Evolutionary conservation across 2,113 vertebrate genomes (phyloP), one percentile per base, ranked within the genome.

Genomic region (Hassar affinis): DNA sequence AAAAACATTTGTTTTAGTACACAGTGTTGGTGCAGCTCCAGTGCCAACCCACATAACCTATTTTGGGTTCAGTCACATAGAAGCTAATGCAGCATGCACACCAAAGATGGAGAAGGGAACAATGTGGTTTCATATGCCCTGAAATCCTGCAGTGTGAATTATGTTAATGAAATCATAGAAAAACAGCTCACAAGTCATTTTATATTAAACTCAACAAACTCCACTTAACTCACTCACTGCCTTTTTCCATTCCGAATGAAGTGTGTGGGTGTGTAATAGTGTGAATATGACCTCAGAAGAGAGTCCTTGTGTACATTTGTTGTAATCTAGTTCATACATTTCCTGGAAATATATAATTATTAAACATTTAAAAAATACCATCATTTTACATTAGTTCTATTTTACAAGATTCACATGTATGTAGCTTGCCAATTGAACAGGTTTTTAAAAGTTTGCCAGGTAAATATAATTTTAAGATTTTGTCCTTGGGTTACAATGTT

Each of bases 1-100:
- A 84, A 54, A 90, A 90, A 86, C 35, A 78, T 74, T 69, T 84
- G 81, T 81, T 86, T 88, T 86, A 51, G 69, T 56, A 76, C 71
- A 81, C 25, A 49, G 30, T 62, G 61, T 20, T 62, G 33, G n/a
- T 49, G 72, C n/a, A 83, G 45, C 51, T 83, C 62, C 52, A 81
- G 52, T 42, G 35, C 17, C 56, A 61, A 61, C 42, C 51, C 56
- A 47, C 49, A 42, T 77, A 76, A 87, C 45, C 59, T 57, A 27
- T 18, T 17, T 3, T 75, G 27, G 30, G 79, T 79, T 81, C 54
- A 77, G 49, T 71, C 33, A 78, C 62, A 62, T 78, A 30, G 52
- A 27, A 35, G 68, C n/a, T 80, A 76, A 61, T 17, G n/a, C 33
- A 71, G 12, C 54, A 47, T 38, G 27, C 49, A 54, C 49, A 76